Base-by-base conservation (phyloP, 2,797 vertebrate species). In the Avahi laniger region DNA sequence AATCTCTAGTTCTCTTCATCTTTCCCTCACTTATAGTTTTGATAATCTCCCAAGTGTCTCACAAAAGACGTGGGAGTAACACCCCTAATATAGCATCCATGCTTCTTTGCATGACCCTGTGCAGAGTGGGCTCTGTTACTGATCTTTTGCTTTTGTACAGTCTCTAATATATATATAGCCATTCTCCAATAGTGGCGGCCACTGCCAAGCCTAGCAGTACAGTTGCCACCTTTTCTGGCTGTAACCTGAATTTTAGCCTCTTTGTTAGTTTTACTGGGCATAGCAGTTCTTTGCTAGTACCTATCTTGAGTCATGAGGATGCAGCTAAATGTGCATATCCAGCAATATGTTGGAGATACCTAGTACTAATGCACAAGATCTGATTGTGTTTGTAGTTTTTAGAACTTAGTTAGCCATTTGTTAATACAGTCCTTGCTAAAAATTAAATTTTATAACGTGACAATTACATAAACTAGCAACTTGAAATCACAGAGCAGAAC, bases 331-430 rank as follows among this genome's bases (percentile, higher is more conserved):
- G 8, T 73, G 20, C 1, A 3, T 1, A 75, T 41, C 43, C 28
- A 26, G 5, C n/a, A 52, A 50, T 63, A n/a, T 59, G 35, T 15
- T 70, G 15, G 52, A 33, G 1, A 2, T 24, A 63, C 17, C 14
- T 12, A 79, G n/a, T 46, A 75, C 30, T 30, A 26, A 54, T 35
- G 89, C 33, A 82, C 11, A 38, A n/a, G 14, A 91, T 59, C 35
- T 65, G 38, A 41, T 46, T 35, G 48, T 28, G 48, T 38, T 28
- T 35, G 4, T 86, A 63, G n/a, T 52, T 52, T 54, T 84, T 57
- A 3, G 22, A 72, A 61, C 22, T 76, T n/a, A 80, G 13, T 81
- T 61, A 80, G 38, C 14, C 84, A 57, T 91, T 89, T 94, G 28
- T 41, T 61, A 94, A 79, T 7, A 57, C 4, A 76, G 28, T 8